phyloP scores from a whole-genome alignment of 2,888 invertebrate species.

The Dilophus febrilis region DNA sequence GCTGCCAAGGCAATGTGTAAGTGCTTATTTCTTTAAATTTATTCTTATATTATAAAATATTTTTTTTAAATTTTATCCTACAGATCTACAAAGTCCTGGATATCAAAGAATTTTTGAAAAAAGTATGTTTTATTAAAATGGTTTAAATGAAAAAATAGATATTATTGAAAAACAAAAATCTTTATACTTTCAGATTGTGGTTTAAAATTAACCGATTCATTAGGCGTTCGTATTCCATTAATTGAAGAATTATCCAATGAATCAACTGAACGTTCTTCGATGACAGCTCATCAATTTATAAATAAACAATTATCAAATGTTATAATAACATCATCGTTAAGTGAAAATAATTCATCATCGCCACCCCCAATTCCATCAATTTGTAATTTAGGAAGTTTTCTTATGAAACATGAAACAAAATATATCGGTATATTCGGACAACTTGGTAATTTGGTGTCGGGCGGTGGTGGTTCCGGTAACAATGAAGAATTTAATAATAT shows the following conservation, averaged over 20 bases:
- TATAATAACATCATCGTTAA: conserved; percentile 18
- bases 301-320: conserved; percentile 18
- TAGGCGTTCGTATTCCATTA: conserved; percentile 25
- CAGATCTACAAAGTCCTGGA: conserved; percentile 8
- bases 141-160: background rate
- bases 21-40: too few species aligned
- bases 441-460: too few species aligned
- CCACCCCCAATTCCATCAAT: conserved; percentile 14
- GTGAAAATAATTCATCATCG: conserved; percentile 9
- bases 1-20: conserved; percentile 20
- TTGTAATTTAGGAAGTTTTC: conserved; percentile 22
- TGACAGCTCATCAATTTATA: conserved; percentile 9
- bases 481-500: conserved; percentile 28
- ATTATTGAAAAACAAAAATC: background rate
- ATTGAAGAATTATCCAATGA: conserved; percentile 7
- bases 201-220: conserved; percentile 22
- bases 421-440: conserved; percentile 19
- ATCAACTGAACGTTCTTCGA: too few species aligned
- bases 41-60: background rate
- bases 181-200: conserved; percentile 16
- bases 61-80: background rate
- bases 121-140: too few species aligned
- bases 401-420: conserved; percentile 26
- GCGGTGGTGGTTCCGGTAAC: conserved; percentile 15
- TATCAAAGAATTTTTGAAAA: conserved; percentile 5